Percentiles rank a stretch among this genome's conserved stretches.
Evolutionary conservation across 2,797 vertebrate genomes (phyloP).

Genomic region (Lacerta bilineata): DNA sequence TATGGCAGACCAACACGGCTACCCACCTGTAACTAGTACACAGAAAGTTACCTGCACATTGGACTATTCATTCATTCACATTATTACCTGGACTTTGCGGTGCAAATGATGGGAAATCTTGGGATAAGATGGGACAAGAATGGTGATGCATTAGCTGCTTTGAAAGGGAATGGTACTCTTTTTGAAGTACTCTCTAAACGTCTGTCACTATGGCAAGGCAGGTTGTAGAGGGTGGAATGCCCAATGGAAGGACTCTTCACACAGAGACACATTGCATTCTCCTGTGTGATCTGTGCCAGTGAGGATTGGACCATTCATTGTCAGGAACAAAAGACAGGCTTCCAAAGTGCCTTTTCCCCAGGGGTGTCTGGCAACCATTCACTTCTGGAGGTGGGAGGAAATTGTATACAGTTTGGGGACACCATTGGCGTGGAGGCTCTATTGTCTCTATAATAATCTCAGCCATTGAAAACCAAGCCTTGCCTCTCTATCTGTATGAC

Average conservation of each 20-base stretch:
- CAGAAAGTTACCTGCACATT: not conserved
- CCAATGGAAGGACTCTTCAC: not conserved
- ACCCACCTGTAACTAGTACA: too few relatives aligned
- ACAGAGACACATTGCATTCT: not conserved
- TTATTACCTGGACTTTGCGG: not conserved
- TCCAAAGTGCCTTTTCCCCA: not conserved
- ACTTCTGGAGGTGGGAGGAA: not conserved
- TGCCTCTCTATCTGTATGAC: not conserved
- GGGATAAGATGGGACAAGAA: not conserved
- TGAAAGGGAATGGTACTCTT: not conserved
- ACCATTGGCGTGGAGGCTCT: not conserved
- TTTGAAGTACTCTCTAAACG: not conserved
- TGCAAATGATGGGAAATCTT: not conserved
- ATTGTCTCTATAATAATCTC: too few relatives aligned
- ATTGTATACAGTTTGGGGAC: not conserved
- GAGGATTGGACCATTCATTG: not conserved
- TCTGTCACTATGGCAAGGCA: not conserved
- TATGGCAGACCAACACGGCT: too few relatives aligned
- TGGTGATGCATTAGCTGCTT: not conserved
- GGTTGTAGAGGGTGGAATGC: not conserved
- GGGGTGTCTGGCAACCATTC: not conserved
- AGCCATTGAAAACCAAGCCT: not conserved
- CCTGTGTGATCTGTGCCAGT: not conserved
- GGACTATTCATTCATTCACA: too few relatives aligned
- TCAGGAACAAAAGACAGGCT: not conserved